phyloP scores from a whole-genome alignment of 2,888 invertebrate species.

The Panzeria rudis region DNA sequence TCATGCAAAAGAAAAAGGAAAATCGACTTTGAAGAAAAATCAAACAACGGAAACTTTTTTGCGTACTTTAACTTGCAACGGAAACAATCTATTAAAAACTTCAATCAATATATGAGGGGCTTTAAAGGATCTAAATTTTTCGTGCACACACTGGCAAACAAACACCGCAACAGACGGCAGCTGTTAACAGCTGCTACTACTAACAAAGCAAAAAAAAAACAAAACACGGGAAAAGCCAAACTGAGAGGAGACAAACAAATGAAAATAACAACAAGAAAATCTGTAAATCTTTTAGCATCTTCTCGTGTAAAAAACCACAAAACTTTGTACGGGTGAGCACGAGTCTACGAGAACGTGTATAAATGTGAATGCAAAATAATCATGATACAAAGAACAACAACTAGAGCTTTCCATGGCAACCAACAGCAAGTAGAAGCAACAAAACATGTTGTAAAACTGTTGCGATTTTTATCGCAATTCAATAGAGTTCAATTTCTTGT shows the following conservation, averaged over 20 bases:
- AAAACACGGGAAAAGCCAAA: slow-evolving; percentile 24
- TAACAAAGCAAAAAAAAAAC: slow-evolving; percentile 27
- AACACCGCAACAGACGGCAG: slow-evolving; percentile 41
- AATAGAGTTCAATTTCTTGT: slow-evolving; percentile 77
- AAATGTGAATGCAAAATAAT: slow-evolving; percentile 57
- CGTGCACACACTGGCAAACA: slow-evolving; percentile 1
- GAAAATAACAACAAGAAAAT: slow-evolving; percentile 52
- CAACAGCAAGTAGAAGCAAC: slow-evolving; percentile 29
- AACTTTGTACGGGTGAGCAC: slow-evolving; percentile 74
- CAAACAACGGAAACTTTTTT: slow-evolving; percentile 44
- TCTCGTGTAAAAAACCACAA: slow-evolving; percentile 80
- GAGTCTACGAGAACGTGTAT: slow-evolving; percentile 8
- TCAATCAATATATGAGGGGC: slow-evolving; percentile 71
- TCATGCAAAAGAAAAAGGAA: not conserved
- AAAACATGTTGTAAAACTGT: slow-evolving; percentile 74
- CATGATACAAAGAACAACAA: slow-evolving; percentile 57
- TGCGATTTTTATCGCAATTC: slow-evolving; percentile 82
- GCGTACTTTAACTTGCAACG: slow-evolving; percentile 66
- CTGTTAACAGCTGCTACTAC: slow-evolving; percentile 56
- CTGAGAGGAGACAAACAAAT: slow-evolving; percentile 30
- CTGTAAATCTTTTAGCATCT: slow-evolving; percentile 68
- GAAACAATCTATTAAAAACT: slow-evolving; percentile 76
- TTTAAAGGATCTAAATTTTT: slow-evolving; percentile 48
- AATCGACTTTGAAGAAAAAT: slow-evolving; percentile 26
- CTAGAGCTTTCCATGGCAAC: slow-evolving; percentile 12